Percentiles rank a stretch among this genome's conserved stretches.
phyloP scores from a whole-genome alignment of 2,888 invertebrate genomes.

The Drosophila anceps region DNA sequence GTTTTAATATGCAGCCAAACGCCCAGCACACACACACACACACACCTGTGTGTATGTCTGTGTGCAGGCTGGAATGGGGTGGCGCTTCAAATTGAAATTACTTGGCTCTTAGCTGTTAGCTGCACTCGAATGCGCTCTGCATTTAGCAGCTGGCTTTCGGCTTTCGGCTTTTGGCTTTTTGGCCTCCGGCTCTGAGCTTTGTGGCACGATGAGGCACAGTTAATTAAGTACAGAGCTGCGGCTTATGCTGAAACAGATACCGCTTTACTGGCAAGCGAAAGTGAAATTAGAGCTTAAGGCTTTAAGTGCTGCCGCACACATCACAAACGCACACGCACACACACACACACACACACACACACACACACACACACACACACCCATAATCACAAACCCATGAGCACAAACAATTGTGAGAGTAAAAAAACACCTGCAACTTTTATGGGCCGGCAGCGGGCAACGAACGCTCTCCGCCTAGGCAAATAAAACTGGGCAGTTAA shows the following conservation, averaged over 20 bases:
- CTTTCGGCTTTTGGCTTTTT: conserved; percentile 16
- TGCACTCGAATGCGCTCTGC: conserved; percentile 42
- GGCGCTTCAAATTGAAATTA: conserved; percentile 64
- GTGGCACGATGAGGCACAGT: conserved; percentile 49
- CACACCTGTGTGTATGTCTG: not conserved
- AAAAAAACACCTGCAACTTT: conserved; percentile 44
- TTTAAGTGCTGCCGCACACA: conserved; percentile 14
- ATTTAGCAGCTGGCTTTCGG: conserved; percentile 30
- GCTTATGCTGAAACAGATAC: conserved; percentile 21
- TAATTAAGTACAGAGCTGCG: conserved; percentile 52
- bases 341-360: too few relatives aligned
- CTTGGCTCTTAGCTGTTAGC: conserved; percentile 57
- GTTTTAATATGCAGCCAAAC: conserved; percentile 71
- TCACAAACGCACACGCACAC: too few relatives aligned
- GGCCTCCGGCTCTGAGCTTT: conserved; percentile 2
- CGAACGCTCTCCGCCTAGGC: conserved; percentile 53
- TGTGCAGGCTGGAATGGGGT: conserved; percentile 8
- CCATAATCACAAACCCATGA: not conserved
- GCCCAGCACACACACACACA: conserved; percentile 9
- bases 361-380: conserved; percentile 9
- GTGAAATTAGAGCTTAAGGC: conserved; percentile 41
- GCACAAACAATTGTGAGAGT: conserved; percentile 29
- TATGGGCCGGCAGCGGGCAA: conserved; percentile 42
- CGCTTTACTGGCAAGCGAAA: conserved; percentile 9
- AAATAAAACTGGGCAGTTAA: conserved; percentile 68